Evolutionary conservation across 2,888 invertebrate species (phyloP).

Genomic region (Bombylius discolor): DNA sequence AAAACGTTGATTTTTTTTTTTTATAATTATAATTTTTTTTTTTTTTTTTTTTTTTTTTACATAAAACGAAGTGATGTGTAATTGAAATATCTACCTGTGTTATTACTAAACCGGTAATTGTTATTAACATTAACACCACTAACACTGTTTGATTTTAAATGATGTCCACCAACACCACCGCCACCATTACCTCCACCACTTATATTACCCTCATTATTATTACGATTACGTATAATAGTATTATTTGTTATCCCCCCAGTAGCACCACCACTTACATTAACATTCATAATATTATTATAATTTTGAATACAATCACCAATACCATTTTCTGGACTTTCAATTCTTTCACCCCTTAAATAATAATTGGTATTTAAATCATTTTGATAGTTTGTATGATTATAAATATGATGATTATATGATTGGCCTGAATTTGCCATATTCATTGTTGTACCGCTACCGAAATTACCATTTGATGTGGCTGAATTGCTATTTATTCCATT

Average conservation of each 20-base stretch:
- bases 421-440: slow-evolving; percentile 4
- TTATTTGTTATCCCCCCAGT: too few relatives aligned
- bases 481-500: slow-evolving; percentile 3
- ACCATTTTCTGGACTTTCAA: slow-evolving; percentile 6
- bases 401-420: slow-evolving; percentile 14
- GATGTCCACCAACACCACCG: slow-evolving; percentile 13
- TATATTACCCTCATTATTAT: slow-evolving; percentile 3
- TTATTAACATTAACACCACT: slow-evolving; percentile 25
- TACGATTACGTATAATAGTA: background rate
- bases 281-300: background rate
- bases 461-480: background rate
- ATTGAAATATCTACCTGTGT: slow-evolving; percentile 16
- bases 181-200: slow-evolving; percentile 6
- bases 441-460: background rate
- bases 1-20: too few relatives aligned
- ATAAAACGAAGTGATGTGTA: too few relatives aligned
- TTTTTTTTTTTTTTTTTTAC: too few relatives aligned
- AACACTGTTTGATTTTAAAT: slow-evolving; percentile 27
- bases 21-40: too few relatives aligned
- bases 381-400: slow-evolving; percentile 15
- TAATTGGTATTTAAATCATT: slow-evolving; percentile 16
- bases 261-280: slow-evolving; percentile 11
- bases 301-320: slow-evolving; percentile 1
- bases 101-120: slow-evolving; percentile 34
- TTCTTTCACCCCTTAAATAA: slow-evolving; percentile 11